A percentile compares a stretch with the other conserved stretches of the same genome.
phyloP scores from a whole-genome alignment of 2,888 invertebrate species.

The Athetis lepigone region DNA sequence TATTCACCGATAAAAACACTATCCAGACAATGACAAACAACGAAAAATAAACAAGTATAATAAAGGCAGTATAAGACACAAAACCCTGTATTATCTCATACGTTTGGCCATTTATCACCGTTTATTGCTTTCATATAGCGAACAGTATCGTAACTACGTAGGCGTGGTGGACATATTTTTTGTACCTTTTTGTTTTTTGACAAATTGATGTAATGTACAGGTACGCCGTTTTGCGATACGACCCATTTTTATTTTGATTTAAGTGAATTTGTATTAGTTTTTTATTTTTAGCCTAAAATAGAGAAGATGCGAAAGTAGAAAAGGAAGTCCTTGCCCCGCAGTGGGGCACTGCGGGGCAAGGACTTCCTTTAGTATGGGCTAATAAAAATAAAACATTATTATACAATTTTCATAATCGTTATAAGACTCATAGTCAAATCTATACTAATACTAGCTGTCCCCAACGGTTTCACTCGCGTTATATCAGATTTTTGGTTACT shows the following conservation, averaged over 20 bases:
- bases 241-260: constrained; percentile 28
- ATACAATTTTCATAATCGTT: too few relatives aligned
- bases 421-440: too few relatives aligned
- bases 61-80: constrained; percentile 38
- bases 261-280: constrained; percentile 3
- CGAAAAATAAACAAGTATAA: constrained; percentile 26
- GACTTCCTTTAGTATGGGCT: too few relatives aligned
- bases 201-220: constrained; percentile 21
- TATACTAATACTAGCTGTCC: too few relatives aligned
- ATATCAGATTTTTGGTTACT: too few relatives aligned
- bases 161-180: too few relatives aligned
- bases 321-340: too few relatives aligned
- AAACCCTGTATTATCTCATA: constrained; percentile 53
- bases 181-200: neutral
- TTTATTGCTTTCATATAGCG: constrained; percentile 55
- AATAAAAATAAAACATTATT: too few relatives aligned
- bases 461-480: too few relatives aligned
- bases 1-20: neutral
- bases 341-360: too few relatives aligned
- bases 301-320: too few relatives aligned
- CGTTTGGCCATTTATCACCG: constrained; percentile 58
- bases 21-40: constrained; percentile 14
- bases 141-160: constrained; percentile 45
- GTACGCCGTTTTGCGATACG: constrained; percentile 26
- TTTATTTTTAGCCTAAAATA: too few relatives aligned